Evolutionary conservation across 2,797 vertebrate species (phyloP), one percentile per base, ranked within the genome.

Genomic region (Paedocypris micromegethes): DNA sequence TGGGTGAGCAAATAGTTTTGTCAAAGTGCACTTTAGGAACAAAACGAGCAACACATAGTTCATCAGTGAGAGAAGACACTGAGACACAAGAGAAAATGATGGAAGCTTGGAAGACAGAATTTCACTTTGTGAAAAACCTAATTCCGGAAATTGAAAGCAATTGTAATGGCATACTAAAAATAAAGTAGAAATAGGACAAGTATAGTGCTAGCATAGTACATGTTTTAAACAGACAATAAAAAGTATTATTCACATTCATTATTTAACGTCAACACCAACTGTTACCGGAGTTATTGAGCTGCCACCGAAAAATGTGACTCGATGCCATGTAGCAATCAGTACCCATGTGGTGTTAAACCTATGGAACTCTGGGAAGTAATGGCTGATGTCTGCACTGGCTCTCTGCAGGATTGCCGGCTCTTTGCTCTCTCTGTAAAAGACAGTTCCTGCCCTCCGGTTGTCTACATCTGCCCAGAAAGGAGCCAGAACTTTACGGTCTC

Each of bases 401-500:
- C 87, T 90, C 58, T 58, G 86, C 78, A 97, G 80, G 9, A 88
- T 81, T 66, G 82, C 79, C 0, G 81, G 82, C 60, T 95, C 90
- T 0, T 81, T 88, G 75, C 89, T 94, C 82, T 99, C 94, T 43
- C 93, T 85, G 86, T 92, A 97, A 84, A 92, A 96, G 54, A 98
- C 92, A 3, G 84, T 86, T 0, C 96, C 96, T 0, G 93, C 93
- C 3, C 83, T 89, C 0, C 96, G 90, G 80, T 99, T 99, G 83
- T 99, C 96, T 72, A 98, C 94, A 0, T 99, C 96, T 0, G 96
- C 94, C 96, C 96, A 99, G 86, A 98, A 99, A 0, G 96, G 93
- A 0, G 96, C 95, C 57, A 99, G 94, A 3, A 95, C 96, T 0
- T 95, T 88, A 5, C 96, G 91, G 86, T 98, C 96, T 44, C 95